phyloP scores from a whole-genome alignment of 1,140 invertebrate genomes.

The Pogonognathellus flavescens region DNA sequence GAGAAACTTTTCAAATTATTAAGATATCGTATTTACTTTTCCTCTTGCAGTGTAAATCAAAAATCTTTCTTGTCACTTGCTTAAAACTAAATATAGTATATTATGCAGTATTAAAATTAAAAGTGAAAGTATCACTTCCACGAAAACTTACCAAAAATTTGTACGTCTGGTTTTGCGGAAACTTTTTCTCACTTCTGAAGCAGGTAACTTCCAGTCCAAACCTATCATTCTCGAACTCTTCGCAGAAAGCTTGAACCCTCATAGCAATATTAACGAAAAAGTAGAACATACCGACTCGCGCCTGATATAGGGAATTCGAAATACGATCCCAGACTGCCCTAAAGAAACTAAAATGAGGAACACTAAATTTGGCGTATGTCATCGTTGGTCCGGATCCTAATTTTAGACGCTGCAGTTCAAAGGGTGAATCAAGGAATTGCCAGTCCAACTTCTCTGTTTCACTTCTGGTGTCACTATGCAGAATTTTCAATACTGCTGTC shows the following conservation, averaged over 20 bases:
- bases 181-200: constrained; percentile 67
- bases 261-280: constrained; percentile 68
- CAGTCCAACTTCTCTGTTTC: not conserved
- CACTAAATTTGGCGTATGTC: not conserved
- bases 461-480: not conserved
- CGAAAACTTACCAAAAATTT: constrained; percentile 19
- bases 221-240: constrained; percentile 66
- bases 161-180: constrained; percentile 59
- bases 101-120: too few relatives aligned
- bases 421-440: not conserved
- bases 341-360: not conserved
- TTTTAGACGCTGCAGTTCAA: not conserved
- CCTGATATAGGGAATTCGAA: not conserved
- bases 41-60: too few relatives aligned
- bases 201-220: constrained; percentile 69
- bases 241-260: constrained; percentile 69
- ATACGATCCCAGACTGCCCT: not conserved
- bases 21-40: not conserved
- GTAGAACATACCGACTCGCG: constrained; percentile 65
- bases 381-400: not conserved
- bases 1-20: not conserved
- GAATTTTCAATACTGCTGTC: not conserved
- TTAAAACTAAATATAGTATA: too few relatives aligned
- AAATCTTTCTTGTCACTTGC: too few relatives aligned
- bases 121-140: too few relatives aligned